Percentiles rank a stretch among this genome's conserved stretches.
phyloP scores from a whole-genome alignment of 2,888 invertebrate genomes.

The Linnaemya vulpina region DNA sequence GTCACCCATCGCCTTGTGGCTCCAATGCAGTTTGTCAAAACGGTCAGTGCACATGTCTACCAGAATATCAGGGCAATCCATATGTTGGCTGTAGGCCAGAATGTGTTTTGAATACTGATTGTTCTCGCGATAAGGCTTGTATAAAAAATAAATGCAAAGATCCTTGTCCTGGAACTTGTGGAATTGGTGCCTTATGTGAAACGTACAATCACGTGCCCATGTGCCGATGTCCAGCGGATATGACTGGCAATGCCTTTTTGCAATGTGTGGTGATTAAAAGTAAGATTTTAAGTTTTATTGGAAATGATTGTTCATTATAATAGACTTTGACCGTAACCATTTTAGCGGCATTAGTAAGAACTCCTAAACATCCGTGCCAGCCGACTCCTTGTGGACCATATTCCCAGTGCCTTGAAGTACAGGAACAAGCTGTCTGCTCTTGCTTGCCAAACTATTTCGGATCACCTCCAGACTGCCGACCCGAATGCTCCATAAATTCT shows the following conservation, averaged over 20 bases:
- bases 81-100: slow-evolving; percentile 90
- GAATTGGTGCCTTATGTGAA: slow-evolving; percentile 88
- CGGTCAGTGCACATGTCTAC: slow-evolving; percentile 86
- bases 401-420: slow-evolving; percentile 87
- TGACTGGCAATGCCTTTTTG: slow-evolving; percentile 88
- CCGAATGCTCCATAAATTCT: slow-evolving; percentile 89
- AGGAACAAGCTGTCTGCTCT: slow-evolving; percentile 88
- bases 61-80: slow-evolving; percentile 86
- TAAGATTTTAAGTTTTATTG: slow-evolving; percentile 74
- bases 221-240: slow-evolving; percentile 87
- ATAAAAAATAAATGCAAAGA: slow-evolving; percentile 90
- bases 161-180: slow-evolving; percentile 91
- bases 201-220: slow-evolving; percentile 90
- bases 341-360: slow-evolving; percentile 74
- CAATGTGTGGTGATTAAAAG: slow-evolving; percentile 85
- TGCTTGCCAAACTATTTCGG: slow-evolving; percentile 88
- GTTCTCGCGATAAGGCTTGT: slow-evolving; percentile 89
- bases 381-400: slow-evolving; percentile 92
- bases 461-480: slow-evolving; percentile 89
- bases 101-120: slow-evolving; percentile 91
- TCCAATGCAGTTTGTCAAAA: slow-evolving; percentile 88
- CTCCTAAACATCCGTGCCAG: slow-evolving; percentile 84
- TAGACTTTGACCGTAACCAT: background rate
- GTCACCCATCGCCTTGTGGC: slow-evolving; percentile 90
- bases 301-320: background rate